Evolutionary conservation across 2,113 vertebrate species (phyloP).

Genomic region (Pogonocichla stellata): DNA sequence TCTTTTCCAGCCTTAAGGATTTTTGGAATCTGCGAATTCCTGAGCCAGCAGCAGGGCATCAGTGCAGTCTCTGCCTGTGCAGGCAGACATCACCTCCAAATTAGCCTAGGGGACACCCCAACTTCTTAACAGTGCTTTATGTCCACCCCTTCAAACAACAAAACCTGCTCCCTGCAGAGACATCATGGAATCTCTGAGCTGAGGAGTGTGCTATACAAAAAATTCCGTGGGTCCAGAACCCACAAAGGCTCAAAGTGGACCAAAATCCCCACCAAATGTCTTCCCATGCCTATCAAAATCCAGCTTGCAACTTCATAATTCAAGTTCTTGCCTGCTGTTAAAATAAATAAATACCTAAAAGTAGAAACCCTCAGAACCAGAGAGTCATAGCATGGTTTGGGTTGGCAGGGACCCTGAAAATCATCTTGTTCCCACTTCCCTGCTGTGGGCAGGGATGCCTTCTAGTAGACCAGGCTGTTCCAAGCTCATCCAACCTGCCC

Average conservation of each 20-base stretch:
- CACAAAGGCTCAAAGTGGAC: neutral
- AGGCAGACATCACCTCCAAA: neutral
- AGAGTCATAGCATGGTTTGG: neutral
- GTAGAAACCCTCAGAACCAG: neutral
- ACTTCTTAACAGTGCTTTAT: neutral
- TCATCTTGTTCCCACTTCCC: neutral
- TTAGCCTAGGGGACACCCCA: neutral
- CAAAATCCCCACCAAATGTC: neutral
- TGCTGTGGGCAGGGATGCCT: neutral
- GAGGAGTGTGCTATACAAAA: neutral
- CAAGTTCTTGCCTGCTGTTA: neutral
- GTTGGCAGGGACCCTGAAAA: neutral
- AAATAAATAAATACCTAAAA: neutral
- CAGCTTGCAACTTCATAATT: neutral
- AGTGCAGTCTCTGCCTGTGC: fast-evolving
- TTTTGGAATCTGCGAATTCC: neutral
- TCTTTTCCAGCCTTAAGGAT: neutral
- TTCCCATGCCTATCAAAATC: neutral
- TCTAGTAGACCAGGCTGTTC: neutral
- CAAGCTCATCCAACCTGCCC: neutral
- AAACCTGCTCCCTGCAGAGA: neutral
- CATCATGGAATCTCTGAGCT: fast-evolving
- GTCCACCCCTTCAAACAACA: neutral
- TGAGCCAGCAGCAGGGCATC: neutral
- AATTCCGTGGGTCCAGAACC: neutral